These are phyloP conservation scores for Charanyca ferruginea DNA, from an alignment of 2,888 invertebrate species.

Conservation along the genomic window DNA sequence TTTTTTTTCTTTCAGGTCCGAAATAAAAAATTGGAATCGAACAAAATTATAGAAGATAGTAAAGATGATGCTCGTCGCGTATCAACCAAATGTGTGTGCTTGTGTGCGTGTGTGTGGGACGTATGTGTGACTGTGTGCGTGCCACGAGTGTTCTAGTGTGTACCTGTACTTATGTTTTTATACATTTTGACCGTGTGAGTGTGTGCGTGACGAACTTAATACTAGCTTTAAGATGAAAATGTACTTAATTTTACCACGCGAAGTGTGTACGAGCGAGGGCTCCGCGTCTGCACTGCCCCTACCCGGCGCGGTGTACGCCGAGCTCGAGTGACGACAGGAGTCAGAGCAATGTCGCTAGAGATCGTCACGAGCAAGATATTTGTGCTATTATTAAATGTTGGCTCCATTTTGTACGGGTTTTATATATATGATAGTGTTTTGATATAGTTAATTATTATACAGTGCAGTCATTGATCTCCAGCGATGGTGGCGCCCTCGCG, in stretches of 20 bases:
- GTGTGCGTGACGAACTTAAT: conserved; percentile 56
- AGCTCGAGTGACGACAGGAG: no score
- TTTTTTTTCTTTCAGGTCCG: conserved; percentile 38
- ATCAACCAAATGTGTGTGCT: conserved; percentile 70
- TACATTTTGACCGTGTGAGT: conserved; percentile 51
- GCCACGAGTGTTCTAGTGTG: conserved; percentile 39
- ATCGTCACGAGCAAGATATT: not conserved
- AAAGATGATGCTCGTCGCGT: conserved; percentile 67
- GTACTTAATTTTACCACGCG: conserved; percentile 63
- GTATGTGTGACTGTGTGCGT: conserved; percentile 44
- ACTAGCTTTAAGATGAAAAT: conserved; percentile 63
- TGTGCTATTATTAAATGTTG: conserved; percentile 8
- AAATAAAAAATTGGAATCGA: conserved; percentile 49
- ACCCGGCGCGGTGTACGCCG: no score
- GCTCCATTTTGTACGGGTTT: conserved; percentile 47
- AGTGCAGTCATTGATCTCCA: conserved; percentile 18
- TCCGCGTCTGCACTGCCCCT: not conserved
- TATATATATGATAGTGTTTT: conserved; percentile 24
- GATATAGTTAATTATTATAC: conserved; percentile 36
- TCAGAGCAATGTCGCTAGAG: not conserved
- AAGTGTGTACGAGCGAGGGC: conserved; percentile 40
- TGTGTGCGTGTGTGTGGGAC: conserved; percentile 45
- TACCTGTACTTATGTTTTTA: conserved; percentile 60
- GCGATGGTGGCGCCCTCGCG: conserved; percentile 40
- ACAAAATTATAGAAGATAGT: conserved; percentile 60